These are phyloP conservation scores for Schizopygopsis malacanthus DNA, from an alignment of 2,797 vertebrate genomes.

Conservation along the genomic window DNA sequence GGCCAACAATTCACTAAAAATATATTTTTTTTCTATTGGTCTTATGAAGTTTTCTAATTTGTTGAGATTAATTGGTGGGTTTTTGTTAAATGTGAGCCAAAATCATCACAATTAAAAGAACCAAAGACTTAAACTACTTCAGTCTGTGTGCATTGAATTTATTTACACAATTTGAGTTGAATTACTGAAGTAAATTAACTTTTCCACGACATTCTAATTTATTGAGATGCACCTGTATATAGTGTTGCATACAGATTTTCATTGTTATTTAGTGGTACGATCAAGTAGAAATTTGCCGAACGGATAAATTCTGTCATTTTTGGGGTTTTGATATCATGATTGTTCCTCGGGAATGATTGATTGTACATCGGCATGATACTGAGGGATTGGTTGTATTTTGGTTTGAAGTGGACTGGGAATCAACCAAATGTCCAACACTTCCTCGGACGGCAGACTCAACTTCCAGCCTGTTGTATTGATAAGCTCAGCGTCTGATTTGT, in stretches of 20 bases:
- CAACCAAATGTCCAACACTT: constrained; percentile 41
- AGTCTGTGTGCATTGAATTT: no score
- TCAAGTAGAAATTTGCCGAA: constrained; percentile 22
- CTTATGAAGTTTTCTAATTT: no score
- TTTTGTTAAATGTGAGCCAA: no score
- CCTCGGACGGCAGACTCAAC: constrained; percentile 10
- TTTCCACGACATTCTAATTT: no score
- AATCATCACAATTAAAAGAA: no score
- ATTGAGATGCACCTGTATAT: no score
- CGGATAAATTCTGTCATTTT: background rate
- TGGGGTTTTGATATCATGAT: constrained; percentile 36
- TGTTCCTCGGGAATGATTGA: constrained; percentile 47
- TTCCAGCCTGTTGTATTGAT: constrained; percentile 18
- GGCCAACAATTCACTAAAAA: no score
- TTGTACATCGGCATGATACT: constrained; percentile 36
- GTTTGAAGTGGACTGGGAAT: constrained; percentile 27
- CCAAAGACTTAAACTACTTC: no score
- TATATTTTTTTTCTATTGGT: no score
- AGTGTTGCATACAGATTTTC: background rate
- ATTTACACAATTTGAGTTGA: no score
- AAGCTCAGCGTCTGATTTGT: constrained; percentile 54
- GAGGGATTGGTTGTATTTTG: constrained; percentile 25
- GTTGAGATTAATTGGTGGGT: no score
- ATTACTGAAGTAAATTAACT: no score
- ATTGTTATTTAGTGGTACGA: constrained; percentile 5